These are phyloP conservation scores for Aegypius monachus DNA, from an alignment of 2,113 vertebrate genomes.

Conservation along the genomic window DNA sequence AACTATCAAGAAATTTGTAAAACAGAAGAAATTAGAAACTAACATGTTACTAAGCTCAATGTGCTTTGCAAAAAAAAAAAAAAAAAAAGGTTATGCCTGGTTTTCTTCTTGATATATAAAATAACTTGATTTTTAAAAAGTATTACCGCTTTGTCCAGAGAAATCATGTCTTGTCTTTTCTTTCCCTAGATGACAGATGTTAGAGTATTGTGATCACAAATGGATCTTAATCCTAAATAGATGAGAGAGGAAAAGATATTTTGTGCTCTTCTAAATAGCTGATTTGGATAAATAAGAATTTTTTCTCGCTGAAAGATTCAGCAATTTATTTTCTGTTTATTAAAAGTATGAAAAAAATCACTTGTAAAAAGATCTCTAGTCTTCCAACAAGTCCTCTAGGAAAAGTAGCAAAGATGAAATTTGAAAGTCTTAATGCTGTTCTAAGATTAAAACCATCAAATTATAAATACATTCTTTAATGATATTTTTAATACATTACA, in stretches of 20 bases:
- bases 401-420: neutral
- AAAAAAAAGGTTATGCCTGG: neutral
- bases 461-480: neutral
- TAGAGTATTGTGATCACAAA: neutral
- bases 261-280: neutral
- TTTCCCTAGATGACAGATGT: neutral
- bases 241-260: neutral
- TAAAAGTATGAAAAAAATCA: neutral
- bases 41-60: neutral
- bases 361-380: neutral
- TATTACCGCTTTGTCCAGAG: neutral
- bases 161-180: neutral
- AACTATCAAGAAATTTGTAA: neutral
- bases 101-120: neutral
- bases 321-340: neutral
- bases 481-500: neutral
- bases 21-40: neutral
- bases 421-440: neutral
- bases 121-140: neutral
- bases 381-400: neutral
- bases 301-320: neutral
- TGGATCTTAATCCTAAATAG: neutral
- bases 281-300: conserved; percentile 19
- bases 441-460: neutral
- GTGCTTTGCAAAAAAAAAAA: neutral